Evolutionary conservation across 2,113 vertebrate genomes (phyloP).

Genomic region (Zeus faber): DNA sequence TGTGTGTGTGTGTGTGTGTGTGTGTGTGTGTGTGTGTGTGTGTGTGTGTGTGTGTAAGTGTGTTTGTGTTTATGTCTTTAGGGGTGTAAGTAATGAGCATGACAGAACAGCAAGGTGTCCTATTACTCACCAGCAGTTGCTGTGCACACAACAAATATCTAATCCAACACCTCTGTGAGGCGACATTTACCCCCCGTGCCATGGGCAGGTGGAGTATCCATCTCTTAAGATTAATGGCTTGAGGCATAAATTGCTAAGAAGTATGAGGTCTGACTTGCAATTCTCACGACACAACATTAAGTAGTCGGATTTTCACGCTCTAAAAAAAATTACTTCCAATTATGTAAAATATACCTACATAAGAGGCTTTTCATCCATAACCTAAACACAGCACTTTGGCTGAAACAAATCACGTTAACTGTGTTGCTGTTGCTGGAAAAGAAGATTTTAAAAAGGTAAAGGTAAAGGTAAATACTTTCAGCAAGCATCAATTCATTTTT

Average conservation of each 20-base stretch:
- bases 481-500: too few relatives aligned
- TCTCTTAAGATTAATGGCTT: conserved; percentile 14
- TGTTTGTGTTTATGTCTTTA: not conserved
- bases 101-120: conserved; percentile 11
- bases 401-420: too few relatives aligned
- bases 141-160: conserved; percentile 20
- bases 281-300: too few relatives aligned
- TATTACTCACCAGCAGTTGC: conserved; percentile 25
- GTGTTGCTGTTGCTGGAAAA: too few relatives aligned
- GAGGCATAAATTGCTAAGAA: conserved; percentile 9
- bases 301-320: too few relatives aligned
- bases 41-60: too few relatives aligned
- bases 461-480: too few relatives aligned
- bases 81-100: conserved; percentile 31
- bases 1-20: conserved; percentile 2
- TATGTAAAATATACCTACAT: too few relatives aligned
- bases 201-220: conserved; percentile 6
- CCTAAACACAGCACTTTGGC: too few relatives aligned
- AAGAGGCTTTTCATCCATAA: too few relatives aligned
- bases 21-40: not conserved
- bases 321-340: too few relatives aligned
- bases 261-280: conserved; percentile 6
- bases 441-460: too few relatives aligned
- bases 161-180: conserved; percentile 7
- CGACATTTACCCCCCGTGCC: conserved; percentile 16